Evolutionary conservation across 1,140 invertebrate genomes (phyloP), one percentile per base, ranked within the genome.

Genomic region (Pygmarrhopalites habei): DNA sequence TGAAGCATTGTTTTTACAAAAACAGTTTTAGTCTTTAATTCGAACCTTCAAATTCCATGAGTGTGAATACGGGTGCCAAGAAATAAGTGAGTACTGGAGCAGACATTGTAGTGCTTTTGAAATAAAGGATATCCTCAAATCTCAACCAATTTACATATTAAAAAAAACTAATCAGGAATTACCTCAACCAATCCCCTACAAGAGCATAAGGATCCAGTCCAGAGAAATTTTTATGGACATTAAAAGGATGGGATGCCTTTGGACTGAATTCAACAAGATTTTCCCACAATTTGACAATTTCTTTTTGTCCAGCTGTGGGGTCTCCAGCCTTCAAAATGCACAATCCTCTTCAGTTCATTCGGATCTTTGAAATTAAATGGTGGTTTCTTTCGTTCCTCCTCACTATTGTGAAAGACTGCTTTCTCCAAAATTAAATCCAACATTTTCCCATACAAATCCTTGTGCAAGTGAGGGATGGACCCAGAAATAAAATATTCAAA

Each of bases 61-160:
- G 44, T n/a, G 44, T 46, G n/a, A 46, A 46, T n/a, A 46, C 44
- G 0, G 90, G 90, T 1, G 89, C 85, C 21, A 92, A 89, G 77
- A 92, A 89, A 72, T 88, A 93, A 0, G 89, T 92, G 73, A 92
- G 91, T 0, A 90, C 87, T 66, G 86, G 89, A 0, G 88, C 86
- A 76, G 91, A 92, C 7, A 92, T 75, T 1, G 88, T 85, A 35
- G 15, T 35, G 5, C 32, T 35, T 35, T 35, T 35, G 32, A 35
- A 35, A 35, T 7, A 7, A 15, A 35, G 15, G 32, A 35, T 35
- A 35, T 7, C 5, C 5, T 35, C 5, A 35, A 35, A 35, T 35
- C 15, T 35, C 5, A 35, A 15, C 32, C 15, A 15, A 5, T 7
- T 35, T 15, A 15, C 15, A 35, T 7, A 35, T n/a, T n/a, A n/a